These are phyloP conservation scores for Caenorhabditis tropicalis DNA, from an alignment of 1,140 invertebrate species.

Conservation along the genomic window DNA sequence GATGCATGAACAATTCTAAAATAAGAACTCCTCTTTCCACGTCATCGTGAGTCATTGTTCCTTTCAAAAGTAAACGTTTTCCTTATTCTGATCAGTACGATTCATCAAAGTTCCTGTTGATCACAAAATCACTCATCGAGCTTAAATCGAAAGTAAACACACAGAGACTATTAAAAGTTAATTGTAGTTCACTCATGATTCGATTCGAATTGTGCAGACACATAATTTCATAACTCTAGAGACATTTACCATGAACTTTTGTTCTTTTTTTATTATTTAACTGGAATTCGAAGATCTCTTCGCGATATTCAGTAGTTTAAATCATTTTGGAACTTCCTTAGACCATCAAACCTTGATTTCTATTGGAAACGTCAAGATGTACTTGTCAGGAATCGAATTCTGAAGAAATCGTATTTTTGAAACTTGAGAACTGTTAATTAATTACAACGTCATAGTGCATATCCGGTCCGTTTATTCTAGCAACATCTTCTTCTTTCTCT, in stretches of 20 bases:
- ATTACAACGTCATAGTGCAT: constrained; percentile 26
- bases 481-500: background rate
- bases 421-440: background rate
- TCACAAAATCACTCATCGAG: background rate
- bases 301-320: too few species aligned
- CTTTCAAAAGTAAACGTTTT: background rate
- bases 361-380: too few species aligned
- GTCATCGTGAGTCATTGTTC: constrained; percentile 8
- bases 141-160: background rate
- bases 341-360: too few species aligned
- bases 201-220: too few species aligned
- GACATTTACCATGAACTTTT: too few species aligned
- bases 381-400: too few species aligned
- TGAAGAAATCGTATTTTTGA: too few species aligned
- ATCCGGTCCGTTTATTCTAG: background rate
- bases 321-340: too few species aligned
- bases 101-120: constrained; percentile 7
- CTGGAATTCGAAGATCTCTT: too few species aligned
- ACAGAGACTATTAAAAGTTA: background rate
- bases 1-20: background rate
- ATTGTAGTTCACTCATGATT: too few species aligned
- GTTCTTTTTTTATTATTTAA: too few species aligned
- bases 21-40: background rate
- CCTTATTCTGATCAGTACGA: background rate
- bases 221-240: too few species aligned